A percentile compares a stretch with the other conserved stretches of the same genome.
phyloP scores from a whole-genome alignment of 2,888 invertebrate species.

The Branchinecta sandiegonensis region DNA sequence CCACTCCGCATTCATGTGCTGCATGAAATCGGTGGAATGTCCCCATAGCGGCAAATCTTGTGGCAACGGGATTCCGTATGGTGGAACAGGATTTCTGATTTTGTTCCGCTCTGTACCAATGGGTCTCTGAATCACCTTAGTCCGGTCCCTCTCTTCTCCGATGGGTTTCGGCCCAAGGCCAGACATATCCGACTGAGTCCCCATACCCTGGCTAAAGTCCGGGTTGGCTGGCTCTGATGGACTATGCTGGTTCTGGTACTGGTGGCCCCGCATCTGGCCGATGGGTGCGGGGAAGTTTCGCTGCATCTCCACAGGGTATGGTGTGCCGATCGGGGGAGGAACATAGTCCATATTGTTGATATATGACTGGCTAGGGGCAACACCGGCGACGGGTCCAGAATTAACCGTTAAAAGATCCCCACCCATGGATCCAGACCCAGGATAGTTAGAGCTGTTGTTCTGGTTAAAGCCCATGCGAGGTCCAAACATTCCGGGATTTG shows the following conservation, averaged over 20 bases:
- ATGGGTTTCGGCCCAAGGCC: slow-evolving; percentile 20
- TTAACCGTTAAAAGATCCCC: slow-evolving; percentile 3
- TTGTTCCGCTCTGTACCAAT: slow-evolving; percentile 59
- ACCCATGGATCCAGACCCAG: slow-evolving; percentile 17
- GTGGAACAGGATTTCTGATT: not conserved
- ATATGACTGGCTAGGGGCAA: slow-evolving; percentile 4
- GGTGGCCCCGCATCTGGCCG: not conserved
- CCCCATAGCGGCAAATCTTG: slow-evolving; percentile 4
- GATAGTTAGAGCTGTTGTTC: slow-evolving; percentile 1
- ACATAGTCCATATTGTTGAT: slow-evolving; percentile 26
- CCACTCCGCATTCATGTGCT: slow-evolving; percentile 9
- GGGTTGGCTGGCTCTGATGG: slow-evolving; percentile 13
- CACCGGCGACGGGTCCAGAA: slow-evolving; percentile 17
- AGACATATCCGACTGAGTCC: slow-evolving; percentile 14
- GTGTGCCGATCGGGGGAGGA: slow-evolving; percentile 26
- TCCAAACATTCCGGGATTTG: slow-evolving; percentile 4
- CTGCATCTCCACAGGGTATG: slow-evolving; percentile 19
- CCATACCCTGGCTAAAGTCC: not conserved
- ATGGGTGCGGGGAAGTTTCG: not conserved
- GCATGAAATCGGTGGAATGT: slow-evolving; percentile 7
- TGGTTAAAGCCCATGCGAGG: slow-evolving; percentile 19
- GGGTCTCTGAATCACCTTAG: slow-evolving; percentile 39
- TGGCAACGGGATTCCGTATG: not conserved
- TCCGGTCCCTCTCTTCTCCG: slow-evolving; percentile 18
- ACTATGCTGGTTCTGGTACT: not conserved